Evolutionary conservation across 2,888 invertebrate genomes (phyloP), one percentile per base, ranked within the genome.

Genomic region (Cosmorhoe ocellata): DNA sequence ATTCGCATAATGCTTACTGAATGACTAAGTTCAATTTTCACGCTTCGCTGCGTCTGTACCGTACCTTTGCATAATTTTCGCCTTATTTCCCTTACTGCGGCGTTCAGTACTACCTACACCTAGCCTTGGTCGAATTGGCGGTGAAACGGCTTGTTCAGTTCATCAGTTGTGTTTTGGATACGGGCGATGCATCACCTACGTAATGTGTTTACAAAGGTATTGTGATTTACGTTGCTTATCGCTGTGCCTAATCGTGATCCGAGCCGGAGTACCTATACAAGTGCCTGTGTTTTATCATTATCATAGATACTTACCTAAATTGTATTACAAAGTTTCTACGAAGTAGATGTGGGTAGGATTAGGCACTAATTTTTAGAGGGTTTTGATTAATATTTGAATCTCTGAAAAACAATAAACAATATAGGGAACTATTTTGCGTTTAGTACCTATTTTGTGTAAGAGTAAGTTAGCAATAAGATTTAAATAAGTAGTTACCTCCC

Each of bases 101-200:
- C 64, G 62, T 60, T 63, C 51, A 58, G 56, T 74, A 69, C 36
- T 18, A 18, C 18, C 18, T 18, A 18, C 18, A 18, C 9, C 45
- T 56, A 70, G 61, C 67, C 69, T 74, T 72, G 70, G 56, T 24
- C 60, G n/a, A n/a, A 58, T 64, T 55, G 57, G 58, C 51, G 59
- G 60, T 52, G 60, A 63, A 53, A 49, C 51, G 39, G 14, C 73
- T 79, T 69, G 66, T 50, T 59, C 59, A 61, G 61, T 62, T 51
- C 24, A 24, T 36, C 36, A 36, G 36, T 36, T 24, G 50, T 56
- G 75, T 81, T 84, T 85, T 71, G 79, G 64, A 63, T 68, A 61
- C 71, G 73, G 74, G 73, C 62, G 79, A 89, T 89, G 89, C 87
- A 89, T 77, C 89, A 87, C 82, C 77, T 89, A 66, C 88, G 89